A percentile compares a stretch with the other conserved stretches of the same genome.
Evolutionary conservation across 1,140 invertebrate species (phyloP).

Genomic region (Drosophila kikkawai): DNA sequence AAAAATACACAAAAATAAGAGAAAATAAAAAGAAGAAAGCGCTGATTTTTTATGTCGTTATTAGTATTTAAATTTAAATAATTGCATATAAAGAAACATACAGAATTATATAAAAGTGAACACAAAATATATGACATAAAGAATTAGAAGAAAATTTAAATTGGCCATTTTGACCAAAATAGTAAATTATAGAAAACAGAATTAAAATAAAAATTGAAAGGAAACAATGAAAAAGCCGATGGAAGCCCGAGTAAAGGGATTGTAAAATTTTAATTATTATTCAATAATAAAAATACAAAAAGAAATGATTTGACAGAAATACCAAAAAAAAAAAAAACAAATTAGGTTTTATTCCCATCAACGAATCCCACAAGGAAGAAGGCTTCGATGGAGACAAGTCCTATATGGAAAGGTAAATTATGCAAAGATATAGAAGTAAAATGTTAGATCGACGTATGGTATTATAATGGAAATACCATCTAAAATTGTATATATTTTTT

Average conservation of each 20-base stretch:
- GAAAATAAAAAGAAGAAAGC: slow-evolving; percentile 61
- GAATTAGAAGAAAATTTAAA: slow-evolving; percentile 80
- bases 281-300: slow-evolving; percentile 83
- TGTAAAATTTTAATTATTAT: slow-evolving; percentile 85
- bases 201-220: slow-evolving; percentile 57
- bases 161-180: slow-evolving; percentile 81
- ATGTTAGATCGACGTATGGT: slow-evolving; percentile 9
- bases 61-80: slow-evolving; percentile 84
- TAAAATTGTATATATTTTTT: slow-evolving; percentile 32
- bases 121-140: slow-evolving; percentile 55
- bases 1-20: slow-evolving; percentile 61
- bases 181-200: slow-evolving; percentile 76
- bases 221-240: slow-evolving; percentile 54
- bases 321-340: slow-evolving; percentile 14
- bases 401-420: slow-evolving; percentile 40
- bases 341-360: slow-evolving; percentile 36
- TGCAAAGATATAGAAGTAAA: slow-evolving; percentile 4
- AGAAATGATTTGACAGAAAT: slow-evolving; percentile 76
- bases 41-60: slow-evolving; percentile 84
- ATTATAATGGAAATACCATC: background rate
- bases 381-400: background rate
- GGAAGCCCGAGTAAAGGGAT: slow-evolving; percentile 67
- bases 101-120: slow-evolving; percentile 59
- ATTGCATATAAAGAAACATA: slow-evolving; percentile 71
- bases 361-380: background rate